Base-by-base conservation (phyloP, 2,888 invertebrate species). In the Spilosoma lubricipeda region DNA sequence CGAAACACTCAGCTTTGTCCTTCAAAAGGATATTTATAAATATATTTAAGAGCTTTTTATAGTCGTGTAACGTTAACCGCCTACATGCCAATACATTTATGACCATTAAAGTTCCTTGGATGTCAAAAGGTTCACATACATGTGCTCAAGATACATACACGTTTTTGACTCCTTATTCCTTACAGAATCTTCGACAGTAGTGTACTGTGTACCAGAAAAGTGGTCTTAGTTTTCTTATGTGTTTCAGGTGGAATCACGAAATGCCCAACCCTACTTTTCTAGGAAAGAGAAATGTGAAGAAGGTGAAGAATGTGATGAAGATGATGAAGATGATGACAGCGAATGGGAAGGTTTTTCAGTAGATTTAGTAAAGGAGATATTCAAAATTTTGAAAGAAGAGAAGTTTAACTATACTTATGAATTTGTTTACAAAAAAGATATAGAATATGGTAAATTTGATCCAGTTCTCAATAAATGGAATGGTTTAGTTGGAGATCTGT, bases 241-340 rank as follows among this genome's bases (percentile, higher is more conserved):
- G 15, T 75, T 77, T 33, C 80, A 95, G 95, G 87, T 95, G 45
- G 97, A 97, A 74, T 97, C 98, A 1, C 96, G 97, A 80, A 91
- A 97, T 93, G 97, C 97, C 81, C 96, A 97, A 70, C 98, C 98
- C 0, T 98, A 98, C 89, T 97, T 97, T 76, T 97, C 97, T 96
- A 92, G 96, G 68, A 97, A 97, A 91, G 78, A 86, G 76, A 85
- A 88, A 78, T 94, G 94, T 79, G 86, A 86, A 76, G 86, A 86
- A 2, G 86, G 89, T 7, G 75, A 81, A 8, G 76, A 81, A 9
- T 92, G 93, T 74, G 94, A 94, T 77, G 96, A 96, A 79, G 96
- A 96, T 67, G 93, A 97, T 13, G 93, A 48, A 48, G 48, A 84
- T 56, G 80, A 93, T 0, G 97, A 97, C 27, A 96, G 96, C 71